Base-by-base conservation (phyloP, 2,113 vertebrate species). In the Marcusenius ussheri region DNA sequence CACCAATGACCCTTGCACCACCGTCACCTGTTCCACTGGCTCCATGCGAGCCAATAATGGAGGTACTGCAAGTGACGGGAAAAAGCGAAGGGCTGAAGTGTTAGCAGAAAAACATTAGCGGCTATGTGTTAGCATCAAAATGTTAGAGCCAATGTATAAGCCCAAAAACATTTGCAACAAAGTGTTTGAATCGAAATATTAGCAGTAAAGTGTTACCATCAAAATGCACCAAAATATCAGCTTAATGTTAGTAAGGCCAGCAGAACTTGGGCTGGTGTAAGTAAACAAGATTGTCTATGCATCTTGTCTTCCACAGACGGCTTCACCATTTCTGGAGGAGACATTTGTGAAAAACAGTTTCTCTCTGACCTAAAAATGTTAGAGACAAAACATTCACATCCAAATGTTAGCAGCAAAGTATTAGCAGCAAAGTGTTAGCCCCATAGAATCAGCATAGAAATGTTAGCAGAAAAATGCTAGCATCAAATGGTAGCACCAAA, bases 1-100 rank as follows among this genome's bases (percentile, higher is more conserved):
- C 89, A 98, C 96, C 0, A 95, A 53, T 0, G 97, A 97, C 31
- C 97, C 97, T 39, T 91, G 89, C 15, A 96, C 93, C 24, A 97
- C 97, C 0, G 94, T 93, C 35, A 98, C 94, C 0, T 97, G 95
- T 74, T 97, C 95, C 0, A 94, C 95, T 87, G 95, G 96, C 91
- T 97, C 94, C 0, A 93, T 91, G 0, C 94, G 96, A 85, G 97
- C 96, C 91, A 98, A 95, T 89, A 92, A 88, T 0, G 97, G 97
- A 7, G 97, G 96, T 21, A 93, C 98, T 99, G 92, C 0, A 42
- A 84, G 89, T 5, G 49, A 51, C 51, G 62, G 8, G 24, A 19
- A 35, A 15, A 86, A 21, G 13, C 10, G 15, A 51, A 35, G 45
- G 13, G 21, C 31, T 80, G 15, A 35, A 56, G 50, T 3, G n/a